A percentile compares a stretch with the other conserved stretches of the same genome.
These are phyloP conservation scores for Vidua chalybeata DNA, from an alignment of 2,113 vertebrate genomes.

Conservation along the genomic window DNA sequence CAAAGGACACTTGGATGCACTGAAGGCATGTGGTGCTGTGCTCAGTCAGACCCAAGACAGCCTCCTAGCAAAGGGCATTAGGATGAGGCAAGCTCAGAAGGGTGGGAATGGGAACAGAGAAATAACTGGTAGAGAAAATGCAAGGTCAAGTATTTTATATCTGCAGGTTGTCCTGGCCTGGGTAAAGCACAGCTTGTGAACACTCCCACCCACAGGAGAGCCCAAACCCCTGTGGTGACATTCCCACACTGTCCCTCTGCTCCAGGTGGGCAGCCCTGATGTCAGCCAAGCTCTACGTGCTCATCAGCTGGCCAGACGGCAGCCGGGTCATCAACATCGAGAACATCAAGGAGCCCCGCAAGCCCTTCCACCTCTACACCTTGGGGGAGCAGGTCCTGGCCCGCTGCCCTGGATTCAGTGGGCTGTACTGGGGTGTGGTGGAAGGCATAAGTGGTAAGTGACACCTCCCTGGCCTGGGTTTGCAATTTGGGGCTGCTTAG, in stretches of 20 bases:
- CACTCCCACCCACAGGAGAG: background rate
- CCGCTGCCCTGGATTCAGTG: slow-evolving; percentile 48
- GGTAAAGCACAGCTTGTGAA: background rate
- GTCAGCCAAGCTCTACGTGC: slow-evolving; percentile 38
- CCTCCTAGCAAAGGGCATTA: background rate
- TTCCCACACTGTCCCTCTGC: rapidly evolving
- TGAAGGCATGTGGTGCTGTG: too few species aligned
- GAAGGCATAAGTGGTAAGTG: slow-evolving; percentile 64
- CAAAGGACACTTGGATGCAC: background rate
- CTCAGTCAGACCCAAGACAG: background rate
- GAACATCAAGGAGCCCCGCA: slow-evolving; percentile 69
- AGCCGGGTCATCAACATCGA: slow-evolving; percentile 63
- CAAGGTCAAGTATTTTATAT: background rate
- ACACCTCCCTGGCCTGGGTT: too few species aligned
- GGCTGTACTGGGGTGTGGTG: slow-evolving; percentile 56
- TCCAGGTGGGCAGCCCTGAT: background rate
- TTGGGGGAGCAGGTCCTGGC: slow-evolving; percentile 62
- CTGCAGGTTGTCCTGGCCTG: background rate
- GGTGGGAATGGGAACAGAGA: background rate
- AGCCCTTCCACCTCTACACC: slow-evolving; percentile 48
- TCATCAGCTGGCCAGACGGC: slow-evolving; percentile 59
- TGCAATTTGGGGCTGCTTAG: background rate
- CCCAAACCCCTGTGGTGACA: rapidly evolving
- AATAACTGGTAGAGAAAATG: background rate
- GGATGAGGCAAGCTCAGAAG: background rate